Evolutionary conservation across 2,797 vertebrate genomes (phyloP).

Genomic region (Apogon hyalosoma): DNA sequence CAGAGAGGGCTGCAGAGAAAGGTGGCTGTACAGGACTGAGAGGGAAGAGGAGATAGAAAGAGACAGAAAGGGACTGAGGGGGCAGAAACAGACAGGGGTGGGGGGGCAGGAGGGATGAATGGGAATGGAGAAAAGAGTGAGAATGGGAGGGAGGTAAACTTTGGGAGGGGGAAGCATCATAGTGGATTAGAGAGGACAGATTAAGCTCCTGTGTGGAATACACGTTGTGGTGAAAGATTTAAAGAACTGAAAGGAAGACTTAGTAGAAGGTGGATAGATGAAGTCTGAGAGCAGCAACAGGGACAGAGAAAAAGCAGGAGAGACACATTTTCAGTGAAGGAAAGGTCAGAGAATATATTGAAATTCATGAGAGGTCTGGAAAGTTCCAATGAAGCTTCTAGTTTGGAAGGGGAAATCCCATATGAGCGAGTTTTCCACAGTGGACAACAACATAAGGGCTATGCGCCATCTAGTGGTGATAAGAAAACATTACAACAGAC

Average conservation of each 20-base stretch:
- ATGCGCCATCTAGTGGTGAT: constrained; percentile 75
- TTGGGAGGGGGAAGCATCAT: constrained; percentile 42
- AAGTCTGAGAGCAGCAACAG: constrained; percentile 54
- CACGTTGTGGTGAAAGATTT: constrained; percentile 74
- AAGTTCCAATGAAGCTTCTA: constrained; percentile 71
- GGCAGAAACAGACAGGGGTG: constrained; percentile 27
- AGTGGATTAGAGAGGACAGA: constrained; percentile 85
- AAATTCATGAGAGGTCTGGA: constrained; percentile 70
- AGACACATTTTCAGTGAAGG: constrained; percentile 54
- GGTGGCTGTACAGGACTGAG: constrained; percentile 59
- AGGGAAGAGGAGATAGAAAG: constrained; percentile 14
- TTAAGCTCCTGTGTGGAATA: constrained; percentile 83
- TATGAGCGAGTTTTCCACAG: constrained; percentile 43
- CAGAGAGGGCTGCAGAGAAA: constrained; percentile 71
- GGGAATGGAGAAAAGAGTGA: constrained; percentile 35
- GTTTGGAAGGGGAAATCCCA: constrained; percentile 62
- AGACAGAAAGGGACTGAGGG: constrained; percentile 44
- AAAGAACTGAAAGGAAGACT: constrained; percentile 74
- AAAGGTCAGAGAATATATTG: constrained; percentile 57
- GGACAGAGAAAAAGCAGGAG: constrained; percentile 30
- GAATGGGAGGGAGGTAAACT: constrained; percentile 62
- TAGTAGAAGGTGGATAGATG: constrained; percentile 71
- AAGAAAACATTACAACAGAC: constrained; percentile 46
- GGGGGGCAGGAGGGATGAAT: constrained; percentile 14
- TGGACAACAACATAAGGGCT: constrained; percentile 9